phyloP scores from a whole-genome alignment of 2,797 vertebrate genomes.

The Gymnoscopelus microlampas region DNA sequence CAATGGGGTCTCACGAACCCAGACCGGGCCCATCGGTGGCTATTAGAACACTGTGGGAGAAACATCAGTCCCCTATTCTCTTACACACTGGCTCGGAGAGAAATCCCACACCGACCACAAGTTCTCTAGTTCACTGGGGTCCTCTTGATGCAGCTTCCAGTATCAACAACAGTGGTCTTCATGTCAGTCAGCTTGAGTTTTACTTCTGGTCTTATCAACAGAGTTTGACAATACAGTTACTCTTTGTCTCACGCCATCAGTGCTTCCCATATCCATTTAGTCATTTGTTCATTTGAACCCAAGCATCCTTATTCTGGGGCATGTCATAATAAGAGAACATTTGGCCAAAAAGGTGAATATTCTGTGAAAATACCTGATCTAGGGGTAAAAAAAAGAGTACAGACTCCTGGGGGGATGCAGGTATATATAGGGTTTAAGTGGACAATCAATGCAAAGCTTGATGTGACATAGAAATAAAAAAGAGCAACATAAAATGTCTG shows the following conservation, averaged over 20 bases:
- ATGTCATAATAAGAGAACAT: no score
- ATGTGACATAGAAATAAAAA: constrained; percentile 6
- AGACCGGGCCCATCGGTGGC: constrained; percentile 32
- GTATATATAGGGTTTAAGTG: no score
- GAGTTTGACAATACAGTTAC: constrained; percentile 17
- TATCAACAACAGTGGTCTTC: constrained; percentile 47
- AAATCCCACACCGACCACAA: constrained; percentile 59
- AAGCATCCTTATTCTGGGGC: no score
- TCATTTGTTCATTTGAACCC: constrained; percentile 24
- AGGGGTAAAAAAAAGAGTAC: no score
- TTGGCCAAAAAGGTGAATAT: no score
- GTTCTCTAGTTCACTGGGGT: constrained; percentile 60
- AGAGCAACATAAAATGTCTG: constrained; percentile 47
- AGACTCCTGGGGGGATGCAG: no score
- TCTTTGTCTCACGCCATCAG: constrained; percentile 1
- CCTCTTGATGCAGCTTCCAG: constrained; percentile 28
- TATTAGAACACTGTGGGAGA: constrained; percentile 63
- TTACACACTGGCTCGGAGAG: constrained; percentile 55
- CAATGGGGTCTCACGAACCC: constrained; percentile 63
- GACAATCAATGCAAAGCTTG: no score
- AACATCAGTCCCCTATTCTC: constrained; percentile 61
- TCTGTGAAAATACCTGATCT: no score
- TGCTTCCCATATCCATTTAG: constrained; percentile 18
- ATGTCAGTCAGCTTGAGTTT: constrained; percentile 42
- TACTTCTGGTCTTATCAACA: constrained; percentile 50